Evolutionary conservation across 2,888 invertebrate genomes (phyloP), one percentile per base, ranked within the genome.

Genomic region (Lottia gigantea): DNA sequence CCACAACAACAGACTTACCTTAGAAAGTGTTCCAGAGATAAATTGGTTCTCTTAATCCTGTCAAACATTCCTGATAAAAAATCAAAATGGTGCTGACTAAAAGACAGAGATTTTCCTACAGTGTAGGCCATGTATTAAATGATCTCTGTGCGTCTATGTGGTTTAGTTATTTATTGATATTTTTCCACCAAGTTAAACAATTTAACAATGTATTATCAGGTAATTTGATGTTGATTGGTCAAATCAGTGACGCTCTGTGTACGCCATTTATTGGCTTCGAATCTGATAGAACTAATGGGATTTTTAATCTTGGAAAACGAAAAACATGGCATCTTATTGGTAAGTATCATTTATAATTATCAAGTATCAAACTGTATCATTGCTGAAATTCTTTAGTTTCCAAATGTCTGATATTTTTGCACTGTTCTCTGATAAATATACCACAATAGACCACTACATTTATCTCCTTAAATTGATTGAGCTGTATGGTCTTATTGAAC

Each of bases 61-160:
- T 40, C 40, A 11, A 8, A 40, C 40, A 40, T 40, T 40, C 40
- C 40, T 40, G 40, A 40, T 40, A 40, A 55, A 55, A 19, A 55
- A 14, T 55, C 23, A 23, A 19, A 55, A 55, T 55, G 55, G 55
- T 23, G 12, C 55, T 55, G 12, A 55, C 19, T 19, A 55, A 55
- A 55, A 23, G 11, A 23, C 55, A 55, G 55, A 19, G 82, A 65
- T 73, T 86, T 31, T 76, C 85, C 3, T 90, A 85, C 87, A 92
- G 92, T 61, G 91, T 95, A 67, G 96, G 97, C 0, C 96, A 97
- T 89, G 92, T 96, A 66, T 91, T 95, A 80, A 97, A 97, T 88
- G 97, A 97, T 89, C 91, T 97, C 62, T 95, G 95, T 89, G 95
- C 96, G 23, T 94, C 95, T 73, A 93, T 97, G 91, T 97, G 97